Evolutionary conservation across 2,113 vertebrate genomes (phyloP), one percentile per base, ranked within the genome.

Genomic region (Pelmatolapia mariae): DNA sequence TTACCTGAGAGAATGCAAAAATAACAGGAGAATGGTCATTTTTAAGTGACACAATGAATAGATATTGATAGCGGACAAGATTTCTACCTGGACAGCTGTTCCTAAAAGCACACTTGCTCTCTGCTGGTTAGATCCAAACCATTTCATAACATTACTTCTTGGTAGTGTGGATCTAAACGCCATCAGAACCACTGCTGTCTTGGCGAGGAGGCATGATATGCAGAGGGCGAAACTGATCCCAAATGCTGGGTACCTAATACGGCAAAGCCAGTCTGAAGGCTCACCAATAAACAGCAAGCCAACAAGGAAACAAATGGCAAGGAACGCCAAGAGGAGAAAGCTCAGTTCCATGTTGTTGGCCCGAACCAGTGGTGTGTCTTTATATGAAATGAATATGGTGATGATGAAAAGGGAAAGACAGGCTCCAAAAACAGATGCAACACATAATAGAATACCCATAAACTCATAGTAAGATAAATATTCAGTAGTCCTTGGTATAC

Each of bases 381-480:
- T 96, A 19, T 91, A 79, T 68, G 3, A 86, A 24, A 93, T 93
- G 66, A 96, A 95, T 45, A 96, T 86, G 24, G 36, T 88, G 3
- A 96, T 86, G 40, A 96, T 89, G 3, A 83, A 83, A 26, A 93
- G 24, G 36, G 95, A 94, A 73, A 91, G 19, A 57, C 87, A 91
- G 11, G 95, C 93, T 79, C 96, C 96, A 7, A 95, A 78, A 8
- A 89, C 43, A n/a, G 93, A 95, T 50, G 95, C 79, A 47, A 54
- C 71, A 86, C 93, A 91, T 5, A 97, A 47, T 10, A 96, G 80
- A 29, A 95, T 89, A 38, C 96, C 96, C 87, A 96, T 89, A 1
- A 89, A 78, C 29, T 96, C 96, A 36, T 93, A 15, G 85, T 94
- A 96, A 10, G 96, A 96, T 31, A 97, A 80, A 85, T 94, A 97